Percentiles rank a stretch among this genome's conserved stretches.
phyloP scores from a whole-genome alignment of 2,113 vertebrate species.

The Ceuthmochares aereus region DNA sequence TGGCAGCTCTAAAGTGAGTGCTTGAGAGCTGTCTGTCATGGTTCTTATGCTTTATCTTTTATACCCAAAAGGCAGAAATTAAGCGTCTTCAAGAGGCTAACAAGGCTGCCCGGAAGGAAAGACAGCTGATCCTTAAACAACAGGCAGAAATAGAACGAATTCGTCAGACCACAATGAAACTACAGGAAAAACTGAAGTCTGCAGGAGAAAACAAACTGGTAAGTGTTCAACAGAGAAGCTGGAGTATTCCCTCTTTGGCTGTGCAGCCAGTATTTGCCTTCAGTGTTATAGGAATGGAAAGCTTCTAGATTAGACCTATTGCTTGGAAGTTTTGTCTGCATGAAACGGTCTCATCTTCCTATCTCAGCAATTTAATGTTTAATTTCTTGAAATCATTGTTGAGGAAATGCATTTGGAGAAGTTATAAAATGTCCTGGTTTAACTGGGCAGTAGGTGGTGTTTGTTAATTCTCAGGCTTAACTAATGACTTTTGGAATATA shows the following conservation, averaged over 20 bases:
- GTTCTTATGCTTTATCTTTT: background rate
- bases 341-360: background rate
- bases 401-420: background rate
- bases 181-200: constrained; percentile 92
- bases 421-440: background rate
- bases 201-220: constrained; percentile 84
- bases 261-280: background rate
- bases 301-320: background rate
- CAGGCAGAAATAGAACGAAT: constrained; percentile 96
- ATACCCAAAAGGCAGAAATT: constrained; percentile 89
- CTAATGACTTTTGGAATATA: background rate
- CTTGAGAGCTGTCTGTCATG: background rate
- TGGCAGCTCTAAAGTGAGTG: background rate
- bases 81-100: constrained; percentile 96
- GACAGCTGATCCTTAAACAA: constrained; percentile 95
- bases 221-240: constrained; percentile 27
- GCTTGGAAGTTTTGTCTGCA: background rate
- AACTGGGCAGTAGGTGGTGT: background rate
- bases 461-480: background rate
- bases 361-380: background rate
- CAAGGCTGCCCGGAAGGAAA: constrained; percentile 93
- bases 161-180: constrained; percentile 88
- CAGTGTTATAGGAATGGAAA: background rate
- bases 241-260: background rate
- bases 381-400: background rate